Conservation (phyloP, 2,888 invertebrate genomes). For the Lochmaea crataegi region DNA sequence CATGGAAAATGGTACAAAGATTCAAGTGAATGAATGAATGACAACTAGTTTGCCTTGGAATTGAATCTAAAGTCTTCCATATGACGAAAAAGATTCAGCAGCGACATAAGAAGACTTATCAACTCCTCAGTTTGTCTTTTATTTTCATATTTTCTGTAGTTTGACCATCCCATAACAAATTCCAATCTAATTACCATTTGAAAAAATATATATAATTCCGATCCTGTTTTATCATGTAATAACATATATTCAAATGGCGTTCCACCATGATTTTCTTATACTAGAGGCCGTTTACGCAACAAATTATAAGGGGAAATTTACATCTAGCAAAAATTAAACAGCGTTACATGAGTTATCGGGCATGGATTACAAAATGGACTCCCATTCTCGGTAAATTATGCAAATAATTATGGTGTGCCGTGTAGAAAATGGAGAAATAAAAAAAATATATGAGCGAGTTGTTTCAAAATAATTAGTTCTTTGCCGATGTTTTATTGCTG, state of each 20-base stretch:
- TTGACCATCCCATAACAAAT: too few relatives aligned
- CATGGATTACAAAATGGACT: slow-evolving; percentile 41
- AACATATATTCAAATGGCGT: slow-evolving; percentile 42
- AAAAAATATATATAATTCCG: background rate
- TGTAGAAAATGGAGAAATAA: slow-evolving; percentile 17
- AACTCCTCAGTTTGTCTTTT: too few relatives aligned
- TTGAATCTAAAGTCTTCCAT: too few relatives aligned
- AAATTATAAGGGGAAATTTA: slow-evolving; percentile 43
- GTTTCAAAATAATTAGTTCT: slow-evolving; percentile 20
- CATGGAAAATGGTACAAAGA: too few relatives aligned
- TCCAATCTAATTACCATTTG: background rate
- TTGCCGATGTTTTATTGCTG: slow-evolving; percentile 3
- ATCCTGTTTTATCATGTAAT: slow-evolving; percentile 43
- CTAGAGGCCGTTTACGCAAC: slow-evolving; percentile 42
- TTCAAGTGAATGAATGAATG: too few relatives aligned
- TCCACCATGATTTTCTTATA: slow-evolving; percentile 45
- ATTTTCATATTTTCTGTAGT: too few relatives aligned
- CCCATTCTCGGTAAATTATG: slow-evolving; percentile 27
- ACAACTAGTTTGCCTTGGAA: too few relatives aligned
- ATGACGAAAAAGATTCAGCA: too few relatives aligned
- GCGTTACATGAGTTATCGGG: slow-evolving; percentile 41
- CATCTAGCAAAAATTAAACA: slow-evolving; percentile 44
- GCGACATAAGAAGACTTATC: too few relatives aligned
- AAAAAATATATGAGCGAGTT: background rate
- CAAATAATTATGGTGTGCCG: slow-evolving; percentile 24